Evolutionary conservation across 2,113 vertebrate genomes (phyloP).

Genomic region (Pogona vitticeps): DNA sequence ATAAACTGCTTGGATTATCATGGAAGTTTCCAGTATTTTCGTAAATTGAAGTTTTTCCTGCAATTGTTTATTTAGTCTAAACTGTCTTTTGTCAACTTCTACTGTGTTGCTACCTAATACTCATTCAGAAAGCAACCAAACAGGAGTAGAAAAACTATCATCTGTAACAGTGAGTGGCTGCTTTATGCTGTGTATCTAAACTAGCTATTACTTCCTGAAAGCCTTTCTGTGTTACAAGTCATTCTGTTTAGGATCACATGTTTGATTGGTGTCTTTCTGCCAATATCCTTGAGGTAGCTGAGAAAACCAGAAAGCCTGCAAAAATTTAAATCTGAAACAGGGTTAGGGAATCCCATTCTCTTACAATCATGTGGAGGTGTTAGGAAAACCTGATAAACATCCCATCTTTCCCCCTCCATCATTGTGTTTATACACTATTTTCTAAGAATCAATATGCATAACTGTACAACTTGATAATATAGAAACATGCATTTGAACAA

Average conservation of each 20-base stretch:
- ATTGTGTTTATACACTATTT: too few relatives aligned
- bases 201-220: background rate
- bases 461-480: background rate
- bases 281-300: background rate
- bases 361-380: too few relatives aligned
- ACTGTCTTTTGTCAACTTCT: background rate
- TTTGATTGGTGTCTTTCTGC: background rate
- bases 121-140: background rate
- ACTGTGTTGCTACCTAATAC: background rate
- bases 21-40: background rate
- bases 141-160: too few relatives aligned
- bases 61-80: background rate
- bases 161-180: background rate
- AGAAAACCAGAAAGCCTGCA: background rate
- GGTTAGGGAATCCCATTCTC: background rate
- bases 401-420: background rate
- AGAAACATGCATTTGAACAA: background rate
- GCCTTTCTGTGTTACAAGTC: background rate
- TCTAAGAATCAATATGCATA: background rate
- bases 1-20: background rate
- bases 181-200: background rate
- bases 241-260: background rate
- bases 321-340: background rate
- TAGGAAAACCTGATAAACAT: too few relatives aligned
- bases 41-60: background rate